Conservation (phyloP, 2,113 vertebrate species). For the Brachyistius frenatus region DNA sequence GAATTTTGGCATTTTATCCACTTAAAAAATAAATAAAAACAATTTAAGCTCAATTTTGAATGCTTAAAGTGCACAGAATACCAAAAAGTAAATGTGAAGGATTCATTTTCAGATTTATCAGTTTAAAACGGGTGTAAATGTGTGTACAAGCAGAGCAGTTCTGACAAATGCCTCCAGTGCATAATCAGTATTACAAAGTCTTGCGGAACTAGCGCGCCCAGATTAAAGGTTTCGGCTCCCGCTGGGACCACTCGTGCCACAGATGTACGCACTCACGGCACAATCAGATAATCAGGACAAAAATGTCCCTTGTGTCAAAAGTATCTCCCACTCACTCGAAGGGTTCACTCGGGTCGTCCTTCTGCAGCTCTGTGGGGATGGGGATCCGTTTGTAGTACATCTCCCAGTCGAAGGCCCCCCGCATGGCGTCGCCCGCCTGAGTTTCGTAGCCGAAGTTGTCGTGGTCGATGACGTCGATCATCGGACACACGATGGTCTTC, state of each 20-base stretch:
- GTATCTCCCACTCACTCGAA: constrained; percentile 90
- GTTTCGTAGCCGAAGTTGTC: constrained; percentile 97
- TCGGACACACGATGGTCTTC: constrained; percentile 95
- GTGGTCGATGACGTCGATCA: constrained; percentile 98
- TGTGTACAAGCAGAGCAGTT: too few species aligned
- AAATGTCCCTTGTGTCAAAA: background rate
- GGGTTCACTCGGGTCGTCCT: constrained; percentile 92
- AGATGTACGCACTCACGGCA: background rate
- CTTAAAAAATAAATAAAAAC: too few species aligned
- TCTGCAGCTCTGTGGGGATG: constrained; percentile 92
- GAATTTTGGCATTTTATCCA: too few species aligned
- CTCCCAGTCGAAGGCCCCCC: constrained; percentile 99
- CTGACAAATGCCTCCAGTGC: too few species aligned
- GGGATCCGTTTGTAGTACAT: constrained; percentile 99
- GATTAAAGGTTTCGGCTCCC: background rate
- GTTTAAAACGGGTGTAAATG: too few species aligned
- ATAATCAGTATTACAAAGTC: background rate
- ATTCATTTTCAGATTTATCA: too few species aligned
- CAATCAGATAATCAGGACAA: background rate
- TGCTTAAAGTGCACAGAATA: too few species aligned
- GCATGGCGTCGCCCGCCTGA: constrained; percentile 96
- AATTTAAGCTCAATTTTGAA: too few species aligned
- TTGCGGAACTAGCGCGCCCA: background rate
- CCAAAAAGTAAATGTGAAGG: too few species aligned
- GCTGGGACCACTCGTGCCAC: too few species aligned